Conservation (phyloP, 1,140 invertebrate species). For the Drosophila varians region DNA sequence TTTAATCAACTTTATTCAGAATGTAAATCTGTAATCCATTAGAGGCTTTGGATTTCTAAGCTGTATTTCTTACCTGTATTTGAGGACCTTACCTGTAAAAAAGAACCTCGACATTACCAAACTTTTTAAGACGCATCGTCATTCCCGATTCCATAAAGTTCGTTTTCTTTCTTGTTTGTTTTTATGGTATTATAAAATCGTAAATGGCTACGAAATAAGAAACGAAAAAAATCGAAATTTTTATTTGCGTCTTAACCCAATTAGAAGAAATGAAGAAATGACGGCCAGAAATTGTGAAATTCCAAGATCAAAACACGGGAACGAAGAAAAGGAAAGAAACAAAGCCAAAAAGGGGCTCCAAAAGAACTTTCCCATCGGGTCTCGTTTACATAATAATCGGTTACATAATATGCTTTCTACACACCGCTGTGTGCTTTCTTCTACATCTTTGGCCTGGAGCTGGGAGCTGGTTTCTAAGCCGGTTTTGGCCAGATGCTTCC, state of each 20-base stretch:
- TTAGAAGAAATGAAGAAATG: slow-evolving; percentile 32
- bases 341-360: neutral
- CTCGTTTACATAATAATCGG: slow-evolving; percentile 48
- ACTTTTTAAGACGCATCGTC: neutral
- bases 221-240: slow-evolving; percentile 40
- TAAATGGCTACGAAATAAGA: slow-evolving; percentile 27
- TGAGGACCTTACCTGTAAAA: neutral
- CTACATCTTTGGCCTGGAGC: slow-evolving; percentile 46
- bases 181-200: slow-evolving; percentile 28
- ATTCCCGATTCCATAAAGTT: slow-evolving; percentile 15
- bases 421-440: slow-evolving; percentile 58
- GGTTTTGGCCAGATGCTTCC: slow-evolving; percentile 52
- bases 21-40: too few species aligned
- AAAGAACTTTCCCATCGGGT: slow-evolving; percentile 46
- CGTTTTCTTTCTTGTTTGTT: slow-evolving; percentile 29
- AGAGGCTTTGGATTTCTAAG: too few species aligned
- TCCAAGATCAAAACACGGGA: slow-evolving; percentile 43
- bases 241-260: slow-evolving; percentile 45
- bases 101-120: neutral
- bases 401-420: slow-evolving; percentile 61
- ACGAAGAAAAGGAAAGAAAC: slow-evolving; percentile 3
- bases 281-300: slow-evolving; percentile 42
- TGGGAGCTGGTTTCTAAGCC: slow-evolving; percentile 55
- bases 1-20: too few species aligned
- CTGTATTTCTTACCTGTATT: neutral